phyloP scores from a whole-genome alignment of 2,888 invertebrate species.

The Drosophila fulvimacula region DNA sequence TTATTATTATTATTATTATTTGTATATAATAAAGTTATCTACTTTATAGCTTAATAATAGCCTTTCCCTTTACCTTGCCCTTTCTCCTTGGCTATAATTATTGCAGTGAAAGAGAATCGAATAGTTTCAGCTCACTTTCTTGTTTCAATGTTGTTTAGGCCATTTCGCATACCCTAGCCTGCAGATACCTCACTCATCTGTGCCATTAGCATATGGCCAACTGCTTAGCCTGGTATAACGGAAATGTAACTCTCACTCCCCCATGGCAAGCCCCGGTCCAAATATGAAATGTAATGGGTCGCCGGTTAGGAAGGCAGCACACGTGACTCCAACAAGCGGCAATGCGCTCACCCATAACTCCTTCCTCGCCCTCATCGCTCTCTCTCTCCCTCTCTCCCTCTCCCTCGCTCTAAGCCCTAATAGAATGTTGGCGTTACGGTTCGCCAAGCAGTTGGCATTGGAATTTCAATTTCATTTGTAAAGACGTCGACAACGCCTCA shows the following conservation, averaged over 20 bases:
- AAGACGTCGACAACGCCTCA: constrained; percentile 53
- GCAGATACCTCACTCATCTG: not conserved
- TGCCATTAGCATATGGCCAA: not conserved
- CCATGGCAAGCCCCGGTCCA: not conserved
- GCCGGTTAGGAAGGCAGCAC: constrained; percentile 21
- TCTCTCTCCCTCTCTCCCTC: not conserved
- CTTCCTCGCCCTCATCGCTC: not conserved
- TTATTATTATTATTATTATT: too few species aligned
- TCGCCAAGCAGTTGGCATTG: constrained; percentile 68
- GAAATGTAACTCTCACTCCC: constrained; percentile 14
- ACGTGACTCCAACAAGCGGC: constrained; percentile 31
- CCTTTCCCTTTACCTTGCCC: too few species aligned
- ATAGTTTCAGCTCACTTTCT: not conserved
- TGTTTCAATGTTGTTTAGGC: not conserved
- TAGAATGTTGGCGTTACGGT: constrained; percentile 52
- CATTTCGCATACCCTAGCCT: not conserved
- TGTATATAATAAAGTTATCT: not conserved
- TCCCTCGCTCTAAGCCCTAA: not conserved
- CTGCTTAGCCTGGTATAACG: constrained; percentile 28
- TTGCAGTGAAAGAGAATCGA: too few species aligned
- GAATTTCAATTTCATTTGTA: constrained; percentile 65
- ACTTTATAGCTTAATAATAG: too few species aligned
- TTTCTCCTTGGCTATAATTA: too few species aligned
- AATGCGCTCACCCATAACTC: constrained; percentile 57
- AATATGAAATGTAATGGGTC: constrained; percentile 43